A percentile compares a stretch with the other conserved stretches of the same genome.
phyloP scores from a whole-genome alignment of 2,888 invertebrate species.

The Plebejus anna region DNA sequence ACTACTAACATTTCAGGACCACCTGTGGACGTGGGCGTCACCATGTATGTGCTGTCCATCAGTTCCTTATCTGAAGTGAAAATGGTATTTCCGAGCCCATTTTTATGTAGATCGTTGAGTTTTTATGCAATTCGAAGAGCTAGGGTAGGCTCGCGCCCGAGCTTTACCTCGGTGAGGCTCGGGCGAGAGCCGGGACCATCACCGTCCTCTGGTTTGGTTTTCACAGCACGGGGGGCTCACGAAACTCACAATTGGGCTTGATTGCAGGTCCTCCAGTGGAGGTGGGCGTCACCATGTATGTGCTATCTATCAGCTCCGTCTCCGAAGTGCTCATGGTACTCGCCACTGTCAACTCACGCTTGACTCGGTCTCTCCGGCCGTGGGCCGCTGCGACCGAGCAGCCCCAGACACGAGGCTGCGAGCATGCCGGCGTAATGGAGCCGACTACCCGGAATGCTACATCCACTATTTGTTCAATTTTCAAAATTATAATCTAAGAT shows the following conservation, averaged over 20 bases:
- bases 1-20: constrained; percentile 81
- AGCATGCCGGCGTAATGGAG: constrained; percentile 68
- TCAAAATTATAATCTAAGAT: constrained; percentile 26
- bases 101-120: constrained; percentile 54
- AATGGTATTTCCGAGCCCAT: constrained; percentile 82
- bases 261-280: constrained; percentile 97
- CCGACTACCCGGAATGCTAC: constrained; percentile 49
- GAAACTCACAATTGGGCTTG: constrained; percentile 77
- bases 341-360: constrained; percentile 87
- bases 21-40: constrained; percentile 89
- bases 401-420: constrained; percentile 79
- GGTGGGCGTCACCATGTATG: constrained; percentile 98
- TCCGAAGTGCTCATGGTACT: constrained; percentile 99
- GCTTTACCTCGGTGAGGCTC: constrained; percentile 47
- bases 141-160: constrained; percentile 56
- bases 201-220: constrained; percentile 57
- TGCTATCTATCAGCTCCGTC: constrained; percentile 98
- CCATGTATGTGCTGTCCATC: constrained; percentile 91
- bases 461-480: constrained; percentile 42
- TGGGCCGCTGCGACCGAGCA: constrained; percentile 67
- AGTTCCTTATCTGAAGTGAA: constrained; percentile 90
- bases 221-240: constrained; percentile 49
- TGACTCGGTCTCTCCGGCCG: constrained; percentile 44
- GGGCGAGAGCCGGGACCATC: constrained; percentile 47
- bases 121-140: constrained; percentile 45